Percentiles rank a stretch among this genome's conserved stretches.
Conservation (phyloP, 2,797 vertebrate genomes). For the Euphonia xanthogaster region DNA sequence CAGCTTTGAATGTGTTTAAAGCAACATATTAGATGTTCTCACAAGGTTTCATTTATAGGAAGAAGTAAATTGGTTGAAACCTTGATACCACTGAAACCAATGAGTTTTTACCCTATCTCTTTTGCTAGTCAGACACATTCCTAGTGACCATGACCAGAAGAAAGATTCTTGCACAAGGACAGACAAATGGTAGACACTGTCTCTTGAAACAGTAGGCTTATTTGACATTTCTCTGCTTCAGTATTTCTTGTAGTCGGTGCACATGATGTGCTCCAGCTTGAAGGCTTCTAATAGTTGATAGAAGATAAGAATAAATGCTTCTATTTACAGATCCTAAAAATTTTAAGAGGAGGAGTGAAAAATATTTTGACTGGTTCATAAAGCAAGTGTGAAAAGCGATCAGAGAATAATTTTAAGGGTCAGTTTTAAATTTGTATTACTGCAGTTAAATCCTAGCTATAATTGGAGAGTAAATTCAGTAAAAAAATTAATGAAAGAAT, state of each 20-base stretch:
- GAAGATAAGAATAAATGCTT: constrained; percentile 40
- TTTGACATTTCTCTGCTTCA: not conserved
- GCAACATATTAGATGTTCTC: not conserved
- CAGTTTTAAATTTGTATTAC: not conserved
- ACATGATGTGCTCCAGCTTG: constrained; percentile 18
- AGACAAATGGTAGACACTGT: not conserved
- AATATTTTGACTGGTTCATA: constrained; percentile 54
- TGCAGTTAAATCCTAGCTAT: not conserved
- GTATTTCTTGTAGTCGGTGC: not conserved
- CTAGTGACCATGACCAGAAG: not conserved
- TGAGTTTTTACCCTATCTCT: not conserved
- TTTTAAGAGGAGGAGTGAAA: not conserved
- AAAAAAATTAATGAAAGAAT: not conserved
- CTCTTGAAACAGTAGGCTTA: not conserved
- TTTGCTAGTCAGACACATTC: not conserved
- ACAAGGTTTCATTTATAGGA: not conserved
- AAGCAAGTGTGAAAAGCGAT: constrained; percentile 42
- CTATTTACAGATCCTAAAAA: constrained; percentile 18
- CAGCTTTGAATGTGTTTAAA: not conserved
- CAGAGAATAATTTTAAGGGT: constrained; percentile 26
- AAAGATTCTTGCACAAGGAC: not conserved
- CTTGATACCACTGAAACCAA: not conserved
- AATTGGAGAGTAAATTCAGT: not conserved
- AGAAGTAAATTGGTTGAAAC: constrained; percentile 31
- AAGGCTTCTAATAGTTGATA: constrained; percentile 15